Evolutionary conservation across 2,113 vertebrate species (phyloP), one percentile per base, ranked within the genome.

Genomic region (Forbesichthys papilliferus): DNA sequence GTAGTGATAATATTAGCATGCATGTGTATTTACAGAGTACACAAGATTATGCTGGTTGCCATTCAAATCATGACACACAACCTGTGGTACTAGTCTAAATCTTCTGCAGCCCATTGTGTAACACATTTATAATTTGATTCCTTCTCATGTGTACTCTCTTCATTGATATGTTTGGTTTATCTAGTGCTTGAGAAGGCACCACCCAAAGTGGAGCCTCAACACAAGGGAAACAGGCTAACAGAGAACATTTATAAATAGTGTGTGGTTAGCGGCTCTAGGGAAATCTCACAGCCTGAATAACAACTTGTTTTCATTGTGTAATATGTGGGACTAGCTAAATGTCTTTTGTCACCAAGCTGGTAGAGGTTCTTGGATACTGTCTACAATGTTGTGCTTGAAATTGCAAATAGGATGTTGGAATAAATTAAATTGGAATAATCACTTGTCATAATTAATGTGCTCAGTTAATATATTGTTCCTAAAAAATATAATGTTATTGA

Each of bases 181-280:
- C 78, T 68, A 78, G 51, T 84, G 78, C 87, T 90, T 68, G 61
- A 84, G 69, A 75, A 85, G 75, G 73, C 78, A 83, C 87, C 87
- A 84, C 89, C 90, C 87, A 85, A 82, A 84, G 74, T 73, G 68
- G 66, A 83, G 79, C 68, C 34, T 77, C 83, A 75, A 84, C 84
- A 84, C 77, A 71, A 78, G 85, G 79, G 86, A 87, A 86, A 74
- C 77, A 0, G 68, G 77, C 72, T 66, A 87, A 88, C 83, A 66
- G 81, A 76, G 75, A 82, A 81, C 75, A 67, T 77, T 86, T 91
- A 92, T 86, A 87, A 92, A 92, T 93, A 92, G 85, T 84, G 81
- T 79, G 79, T 84, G 85, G 83, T 84, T 77, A 47, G 74, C 61
- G 66, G 68, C 90, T 86, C 87, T 69, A 57, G 84, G 85, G 90